Evolutionary conservation across 2,888 invertebrate species (phyloP).

Genomic region (Gerris lacustris): DNA sequence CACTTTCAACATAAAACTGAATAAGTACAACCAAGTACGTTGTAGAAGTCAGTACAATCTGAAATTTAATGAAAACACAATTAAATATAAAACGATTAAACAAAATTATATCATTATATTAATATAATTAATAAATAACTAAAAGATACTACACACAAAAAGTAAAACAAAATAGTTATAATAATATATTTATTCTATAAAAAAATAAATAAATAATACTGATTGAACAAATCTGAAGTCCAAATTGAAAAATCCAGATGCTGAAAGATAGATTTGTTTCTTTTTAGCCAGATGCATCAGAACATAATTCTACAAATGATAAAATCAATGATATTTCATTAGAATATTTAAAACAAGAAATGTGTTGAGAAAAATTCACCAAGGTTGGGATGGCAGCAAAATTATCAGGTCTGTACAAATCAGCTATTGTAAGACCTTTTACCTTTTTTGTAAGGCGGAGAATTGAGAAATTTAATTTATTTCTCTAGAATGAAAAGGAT

Average conservation of each 20-base stretch:
- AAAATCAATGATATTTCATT: background rate
- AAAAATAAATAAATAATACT: background rate
- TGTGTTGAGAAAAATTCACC: too few relatives aligned
- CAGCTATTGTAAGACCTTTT: too few relatives aligned
- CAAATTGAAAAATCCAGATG: slow-evolving; percentile 3
- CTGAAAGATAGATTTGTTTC: background rate
- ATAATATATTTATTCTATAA: too few relatives aligned
- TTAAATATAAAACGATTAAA: background rate
- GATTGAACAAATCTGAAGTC: background rate
- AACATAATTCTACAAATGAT: background rate
- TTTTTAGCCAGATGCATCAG: background rate
- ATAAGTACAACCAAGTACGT: background rate
- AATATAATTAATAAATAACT: too few relatives aligned
- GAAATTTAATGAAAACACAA: background rate
- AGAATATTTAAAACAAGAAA: too few relatives aligned
- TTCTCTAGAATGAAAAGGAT: too few relatives aligned
- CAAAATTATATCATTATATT: background rate
- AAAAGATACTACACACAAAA: too few relatives aligned
- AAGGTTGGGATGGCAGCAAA: too few relatives aligned
- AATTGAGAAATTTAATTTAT: too few relatives aligned
- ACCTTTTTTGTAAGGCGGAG: too few relatives aligned
- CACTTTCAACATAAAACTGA: background rate
- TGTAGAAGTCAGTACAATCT: background rate
- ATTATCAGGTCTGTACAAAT: too few relatives aligned
- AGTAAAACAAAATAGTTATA: too few relatives aligned